Evolutionary conservation across 2,797 vertebrate genomes (phyloP).

Genomic region (Nannoperca obscura): DNA sequence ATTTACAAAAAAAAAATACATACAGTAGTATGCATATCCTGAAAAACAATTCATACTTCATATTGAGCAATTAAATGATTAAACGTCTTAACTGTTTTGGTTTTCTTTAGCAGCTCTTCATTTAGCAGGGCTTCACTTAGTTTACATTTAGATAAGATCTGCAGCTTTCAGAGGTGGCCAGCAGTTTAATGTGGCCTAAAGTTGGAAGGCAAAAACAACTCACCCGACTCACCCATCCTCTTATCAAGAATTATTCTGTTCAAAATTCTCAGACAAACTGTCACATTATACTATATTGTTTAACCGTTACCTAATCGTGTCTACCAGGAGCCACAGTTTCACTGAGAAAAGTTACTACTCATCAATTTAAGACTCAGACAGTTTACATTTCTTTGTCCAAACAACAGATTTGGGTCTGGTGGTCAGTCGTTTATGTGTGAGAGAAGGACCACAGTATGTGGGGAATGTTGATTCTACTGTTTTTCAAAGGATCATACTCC

Average conservation of each 20-base stretch:
- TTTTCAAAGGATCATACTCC: constrained; percentile 40
- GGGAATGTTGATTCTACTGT: constrained; percentile 57
- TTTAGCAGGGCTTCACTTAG: neutral
- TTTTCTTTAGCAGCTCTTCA: neutral
- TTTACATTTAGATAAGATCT: constrained; percentile 26
- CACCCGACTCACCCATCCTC: constrained; percentile 3
- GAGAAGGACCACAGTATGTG: constrained; percentile 8
- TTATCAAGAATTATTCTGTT: constrained; percentile 19
- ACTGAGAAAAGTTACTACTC: constrained; percentile 2
- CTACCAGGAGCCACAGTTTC: neutral
- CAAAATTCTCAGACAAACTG: constrained; percentile 29
- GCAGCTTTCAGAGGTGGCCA: neutral
- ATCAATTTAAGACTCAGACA: constrained; percentile 12
- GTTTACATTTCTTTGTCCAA: constrained; percentile 41
- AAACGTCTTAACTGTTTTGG: neutral
- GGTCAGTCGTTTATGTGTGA: constrained; percentile 23
- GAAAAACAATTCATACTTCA: neutral
- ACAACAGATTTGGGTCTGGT: constrained; percentile 42
- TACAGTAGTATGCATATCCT: neutral
- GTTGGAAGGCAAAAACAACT: constrained; percentile 19
- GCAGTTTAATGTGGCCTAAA: constrained; percentile 8
- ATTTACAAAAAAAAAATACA: neutral
- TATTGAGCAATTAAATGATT: neutral
- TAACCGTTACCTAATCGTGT: constrained; percentile 22
- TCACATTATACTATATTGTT: neutral